A percentile compares a stretch with the other conserved stretches of the same genome.
phyloP scores from a whole-genome alignment of 2,797 vertebrate species.

The Leptoclinus maculatus region DNA sequence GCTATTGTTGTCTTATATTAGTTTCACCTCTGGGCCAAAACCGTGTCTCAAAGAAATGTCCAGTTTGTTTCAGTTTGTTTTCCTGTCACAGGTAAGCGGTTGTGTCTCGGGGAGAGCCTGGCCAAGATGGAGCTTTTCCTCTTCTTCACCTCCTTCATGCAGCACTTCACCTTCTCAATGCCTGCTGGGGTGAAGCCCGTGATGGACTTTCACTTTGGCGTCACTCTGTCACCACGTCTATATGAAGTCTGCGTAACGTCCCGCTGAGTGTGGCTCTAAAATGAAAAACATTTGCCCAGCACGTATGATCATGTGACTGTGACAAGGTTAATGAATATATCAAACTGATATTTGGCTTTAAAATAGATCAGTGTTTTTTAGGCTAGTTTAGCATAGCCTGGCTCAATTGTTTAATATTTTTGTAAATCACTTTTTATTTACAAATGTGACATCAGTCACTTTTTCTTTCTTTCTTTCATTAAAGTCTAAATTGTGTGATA shows the following conservation, averaged over 20 bases:
- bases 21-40: background rate
- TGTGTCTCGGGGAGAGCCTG: constrained; percentile 67
- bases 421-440: too few relatives aligned
- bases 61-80: background rate
- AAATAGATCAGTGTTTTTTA: background rate
- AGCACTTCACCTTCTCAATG: constrained; percentile 51
- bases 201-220: background rate
- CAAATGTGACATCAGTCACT: too few relatives aligned
- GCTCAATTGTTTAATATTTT: too few relatives aligned
- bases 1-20: background rate
- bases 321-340: background rate
- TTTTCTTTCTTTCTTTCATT: too few relatives aligned
- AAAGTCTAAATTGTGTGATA: too few relatives aligned
- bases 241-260: background rate
- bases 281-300: background rate
- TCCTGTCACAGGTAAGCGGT: constrained; percentile 77
- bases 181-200: background rate
- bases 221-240: background rate
- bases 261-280: background rate
- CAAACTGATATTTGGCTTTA: background rate
- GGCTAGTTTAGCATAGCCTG: background rate
- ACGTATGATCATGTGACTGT: background rate
- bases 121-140: constrained; percentile 76
- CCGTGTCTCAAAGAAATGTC: background rate
- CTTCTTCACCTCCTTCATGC: constrained; percentile 72